A percentile compares a stretch with the other conserved stretches of the same genome.
phyloP scores from a whole-genome alignment of 2,888 invertebrate species.

The Acrobasis repandana region DNA sequence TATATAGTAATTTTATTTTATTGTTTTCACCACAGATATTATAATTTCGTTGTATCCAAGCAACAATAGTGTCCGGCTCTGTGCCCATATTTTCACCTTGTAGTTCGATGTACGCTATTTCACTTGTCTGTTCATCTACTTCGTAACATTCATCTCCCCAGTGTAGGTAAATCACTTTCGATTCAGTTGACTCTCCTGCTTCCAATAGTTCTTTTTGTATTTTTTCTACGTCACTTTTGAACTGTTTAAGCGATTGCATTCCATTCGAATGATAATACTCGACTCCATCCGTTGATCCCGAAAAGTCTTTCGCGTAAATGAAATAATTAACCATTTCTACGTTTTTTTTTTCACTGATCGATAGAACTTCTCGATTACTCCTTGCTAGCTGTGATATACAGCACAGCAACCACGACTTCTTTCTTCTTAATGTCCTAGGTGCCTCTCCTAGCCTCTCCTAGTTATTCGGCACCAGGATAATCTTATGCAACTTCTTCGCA shows the following conservation, averaged over 20 bases:
- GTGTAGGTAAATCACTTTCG: constrained; percentile 38
- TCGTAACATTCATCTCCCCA: constrained; percentile 40
- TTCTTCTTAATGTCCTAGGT: no score
- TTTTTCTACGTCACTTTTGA: constrained; percentile 30
- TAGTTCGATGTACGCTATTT: background rate
- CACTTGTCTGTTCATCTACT: constrained; percentile 35
- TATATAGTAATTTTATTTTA: constrained; percentile 42
- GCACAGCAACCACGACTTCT: no score
- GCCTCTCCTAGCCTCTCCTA: no score
- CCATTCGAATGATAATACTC: constrained; percentile 38
- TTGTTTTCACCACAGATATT: constrained; percentile 22
- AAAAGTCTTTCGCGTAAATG: constrained; percentile 34
- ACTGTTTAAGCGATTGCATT: constrained; percentile 33
- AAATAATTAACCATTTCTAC: constrained; percentile 33
- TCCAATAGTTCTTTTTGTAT: constrained; percentile 26
- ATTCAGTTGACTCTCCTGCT: background rate
- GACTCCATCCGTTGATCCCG: constrained; percentile 34
- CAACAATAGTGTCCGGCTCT: constrained; percentile 32
- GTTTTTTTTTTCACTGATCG: background rate
- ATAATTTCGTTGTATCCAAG: constrained; percentile 29
- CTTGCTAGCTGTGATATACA: no score
- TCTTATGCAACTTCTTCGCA: no score
- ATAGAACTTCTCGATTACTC: no score
- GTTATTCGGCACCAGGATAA: no score
- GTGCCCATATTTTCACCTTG: background rate